A percentile compares a stretch with the other conserved stretches of the same genome.
Conservation (phyloP, 92 coral and sea anemone species). For the Porites lobata region DNA sequence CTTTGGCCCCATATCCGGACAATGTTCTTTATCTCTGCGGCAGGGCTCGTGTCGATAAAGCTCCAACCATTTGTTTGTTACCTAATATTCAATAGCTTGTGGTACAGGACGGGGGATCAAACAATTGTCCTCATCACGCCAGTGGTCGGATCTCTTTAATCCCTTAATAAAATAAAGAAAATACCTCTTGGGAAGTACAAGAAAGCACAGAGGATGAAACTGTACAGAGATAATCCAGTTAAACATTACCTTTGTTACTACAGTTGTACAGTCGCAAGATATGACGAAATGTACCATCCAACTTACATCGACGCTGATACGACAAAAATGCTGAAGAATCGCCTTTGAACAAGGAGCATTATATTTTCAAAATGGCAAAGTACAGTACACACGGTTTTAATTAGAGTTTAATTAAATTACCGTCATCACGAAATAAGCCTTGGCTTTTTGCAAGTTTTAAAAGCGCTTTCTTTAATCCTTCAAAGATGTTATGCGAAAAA, state of each 20-base stretch:
- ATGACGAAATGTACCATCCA: background rate
- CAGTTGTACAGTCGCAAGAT: background rate
- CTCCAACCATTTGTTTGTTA: too few relatives aligned
- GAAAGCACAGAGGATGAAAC: background rate
- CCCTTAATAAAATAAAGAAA: slow-evolving; percentile 28
- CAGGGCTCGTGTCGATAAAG: too few relatives aligned
- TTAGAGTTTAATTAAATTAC: slow-evolving; percentile 14
- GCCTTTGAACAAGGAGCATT: background rate
- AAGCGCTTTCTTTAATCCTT: background rate
- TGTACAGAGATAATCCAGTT: slow-evolving; percentile 3
- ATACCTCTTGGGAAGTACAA: background rate
- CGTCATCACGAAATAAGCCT: background rate
- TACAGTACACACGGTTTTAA: background rate
- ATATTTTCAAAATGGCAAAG: background rate
- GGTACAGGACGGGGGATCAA: background rate
- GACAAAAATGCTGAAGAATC: background rate
- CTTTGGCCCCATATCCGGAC: too few relatives aligned
- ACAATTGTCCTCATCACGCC: too few relatives aligned
- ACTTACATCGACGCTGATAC: too few relatives aligned
- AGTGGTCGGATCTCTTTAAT: slow-evolving; percentile 7
- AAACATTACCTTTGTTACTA: too few relatives aligned
- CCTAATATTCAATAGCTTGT: too few relatives aligned
- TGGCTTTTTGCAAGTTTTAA: background rate
- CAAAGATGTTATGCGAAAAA: background rate
- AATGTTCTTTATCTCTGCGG: too few relatives aligned